A percentile compares a stretch with the other conserved stretches of the same genome.
Conservation (phyloP, 2,113 vertebrate genomes). For the Seriola quinqueradiata region DNA sequence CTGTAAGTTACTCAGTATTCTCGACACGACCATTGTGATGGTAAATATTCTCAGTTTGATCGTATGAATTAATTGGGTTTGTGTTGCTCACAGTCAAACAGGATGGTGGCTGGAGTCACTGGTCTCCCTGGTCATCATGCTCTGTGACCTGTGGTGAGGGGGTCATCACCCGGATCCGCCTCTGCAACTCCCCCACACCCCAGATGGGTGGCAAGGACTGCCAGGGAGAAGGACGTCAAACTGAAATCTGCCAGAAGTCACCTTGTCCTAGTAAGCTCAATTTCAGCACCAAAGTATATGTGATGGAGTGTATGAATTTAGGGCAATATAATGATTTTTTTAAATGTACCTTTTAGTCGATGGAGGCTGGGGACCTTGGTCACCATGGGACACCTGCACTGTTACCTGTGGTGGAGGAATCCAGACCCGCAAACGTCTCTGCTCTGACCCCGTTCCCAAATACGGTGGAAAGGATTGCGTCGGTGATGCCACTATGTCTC, state of each 20-base stretch:
- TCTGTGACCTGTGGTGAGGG: slow-evolving; percentile 95
- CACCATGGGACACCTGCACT: slow-evolving; percentile 93
- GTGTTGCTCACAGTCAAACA: slow-evolving; percentile 90
- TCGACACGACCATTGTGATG: neutral
- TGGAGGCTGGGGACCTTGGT: slow-evolving; percentile 98
- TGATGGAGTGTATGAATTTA: neutral
- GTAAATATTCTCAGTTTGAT: slow-evolving; percentile 16
- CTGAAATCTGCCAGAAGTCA: slow-evolving; percentile 89
- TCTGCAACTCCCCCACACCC: slow-evolving; percentile 98
- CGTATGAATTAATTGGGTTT: slow-evolving; percentile 30
- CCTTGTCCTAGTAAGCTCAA: slow-evolving; percentile 92
- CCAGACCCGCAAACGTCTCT: slow-evolving; percentile 91
- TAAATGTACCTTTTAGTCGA: slow-evolving; percentile 85
- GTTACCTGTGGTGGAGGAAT: slow-evolving; percentile 94
- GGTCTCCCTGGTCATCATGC: slow-evolving; percentile 99
- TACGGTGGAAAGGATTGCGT: slow-evolving; percentile 93
- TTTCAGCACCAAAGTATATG: neutral
- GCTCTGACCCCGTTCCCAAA: slow-evolving; percentile 92
- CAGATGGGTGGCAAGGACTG: slow-evolving; percentile 96
- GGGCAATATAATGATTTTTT: neutral
- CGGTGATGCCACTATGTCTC: slow-evolving; percentile 86
- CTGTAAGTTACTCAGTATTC: slow-evolving; percentile 87
- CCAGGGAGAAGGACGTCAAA: slow-evolving; percentile 93
- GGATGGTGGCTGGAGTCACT: slow-evolving; percentile 98
- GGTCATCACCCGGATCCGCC: slow-evolving; percentile 95